Base-by-base conservation (phyloP, 1,140 invertebrate species). In the Drosophila littoralis region DNA sequence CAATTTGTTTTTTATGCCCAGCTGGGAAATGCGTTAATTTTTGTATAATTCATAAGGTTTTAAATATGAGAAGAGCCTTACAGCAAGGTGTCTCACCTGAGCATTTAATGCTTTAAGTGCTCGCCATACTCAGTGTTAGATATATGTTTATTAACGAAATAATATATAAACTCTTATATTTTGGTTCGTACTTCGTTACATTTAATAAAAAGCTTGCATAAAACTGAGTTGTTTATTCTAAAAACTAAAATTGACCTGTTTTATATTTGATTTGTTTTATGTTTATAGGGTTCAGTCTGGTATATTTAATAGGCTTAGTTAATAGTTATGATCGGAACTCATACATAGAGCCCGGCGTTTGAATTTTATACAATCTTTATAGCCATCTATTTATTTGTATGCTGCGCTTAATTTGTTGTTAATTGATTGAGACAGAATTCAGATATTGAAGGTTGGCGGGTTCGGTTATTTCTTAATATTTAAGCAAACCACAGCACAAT, bases 391-490 rank as follows among this genome's bases (percentile, higher is more conserved):
- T 42, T 6, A 42, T 10, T 12, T 45, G 17, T 9, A 13, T 6
- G 12, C 35, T 38, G 17, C n/a, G 45, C 60, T 32, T 51, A 51
- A 51, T 45, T 46, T 17, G 42, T 13, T 46, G 57, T 36, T 61
- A 61, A 61, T 61, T 48, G 45, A 50, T 61, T 48, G 33, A 46
- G 33, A 36, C 32, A 61, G 43, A 60, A 60, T 60, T 33, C 33
- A 45, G 33, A 35, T n/a, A 36, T 8, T 15, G 57, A 33, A 61
- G 43, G 32, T 22, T 48, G 32, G 8, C 17, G 28, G 42, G 10
- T 46, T 46, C n/a, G 12, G 57, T 8, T 59, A 33, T 35, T 12
- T n/a, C 40, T 32, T 46, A 35, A 57, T 43, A 50, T 36, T 61
- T 32, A 6, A 7, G n/a, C 15, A 15, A 38, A 58, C 59, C 59